Evolutionary conservation across 2,113 vertebrate species (phyloP).

Genomic region (Galemys pyrenaicus): DNA sequence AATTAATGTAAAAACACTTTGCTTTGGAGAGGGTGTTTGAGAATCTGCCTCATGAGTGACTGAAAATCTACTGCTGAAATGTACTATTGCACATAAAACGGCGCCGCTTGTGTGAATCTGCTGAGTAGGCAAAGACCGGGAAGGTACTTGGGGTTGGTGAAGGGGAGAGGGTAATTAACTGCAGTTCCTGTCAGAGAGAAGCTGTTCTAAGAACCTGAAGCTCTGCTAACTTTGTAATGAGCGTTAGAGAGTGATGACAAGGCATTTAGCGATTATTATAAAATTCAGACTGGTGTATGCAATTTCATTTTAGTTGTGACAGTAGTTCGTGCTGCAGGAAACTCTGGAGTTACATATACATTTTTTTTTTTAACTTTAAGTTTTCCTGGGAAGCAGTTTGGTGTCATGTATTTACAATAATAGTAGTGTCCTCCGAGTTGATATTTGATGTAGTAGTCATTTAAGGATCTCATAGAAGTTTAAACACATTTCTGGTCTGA

Average conservation of each 20-base stretch:
- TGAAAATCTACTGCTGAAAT: not conserved
- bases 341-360: not conserved
- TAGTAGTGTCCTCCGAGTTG: not conserved
- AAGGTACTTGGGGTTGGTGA: not conserved
- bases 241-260: not conserved
- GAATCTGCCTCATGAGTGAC: constrained; percentile 9
- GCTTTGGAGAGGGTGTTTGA: not conserved
- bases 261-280: not conserved
- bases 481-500: not conserved
- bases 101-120: constrained; percentile 24
- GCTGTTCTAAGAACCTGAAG: not conserved
- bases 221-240: not conserved
- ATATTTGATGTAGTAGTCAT: not conserved
- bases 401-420: not conserved
- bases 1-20: not conserved
- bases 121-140: constrained; percentile 56
- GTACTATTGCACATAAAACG: constrained; percentile 1
- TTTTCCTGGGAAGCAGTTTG: constrained; percentile 3
- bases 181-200: constrained; percentile 40
- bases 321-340: not conserved
- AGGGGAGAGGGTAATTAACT: not conserved
- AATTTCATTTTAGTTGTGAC: not conserved
- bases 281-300: not conserved
- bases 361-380: not conserved
- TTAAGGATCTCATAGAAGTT: not conserved